Evolutionary conservation across 2,888 invertebrate species (phyloP).

Genomic region (Heteromurus nitidus): DNA sequence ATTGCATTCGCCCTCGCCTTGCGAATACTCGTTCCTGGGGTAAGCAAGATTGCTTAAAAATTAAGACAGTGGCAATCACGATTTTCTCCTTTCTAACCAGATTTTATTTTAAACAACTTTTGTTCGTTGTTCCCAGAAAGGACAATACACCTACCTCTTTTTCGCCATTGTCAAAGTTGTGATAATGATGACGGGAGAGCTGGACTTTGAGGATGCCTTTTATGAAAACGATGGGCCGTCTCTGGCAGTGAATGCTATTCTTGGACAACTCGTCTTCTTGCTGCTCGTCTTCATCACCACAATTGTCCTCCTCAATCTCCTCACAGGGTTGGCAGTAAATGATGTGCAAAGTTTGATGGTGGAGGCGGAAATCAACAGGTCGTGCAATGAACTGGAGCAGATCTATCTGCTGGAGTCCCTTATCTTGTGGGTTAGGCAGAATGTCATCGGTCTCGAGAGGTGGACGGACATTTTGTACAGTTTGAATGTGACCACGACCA

Average conservation of each 20-base stretch:
- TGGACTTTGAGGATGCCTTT: conserved; percentile 68
- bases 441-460: conserved; percentile 38
- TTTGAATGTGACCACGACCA: conserved; percentile 58
- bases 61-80: too few species aligned
- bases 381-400: conserved; percentile 63
- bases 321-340: conserved; percentile 69
- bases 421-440: conserved; percentile 41
- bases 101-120: background rate
- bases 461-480: conserved; percentile 44
- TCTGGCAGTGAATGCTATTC: conserved; percentile 53
- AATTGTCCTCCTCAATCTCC: conserved; percentile 67
- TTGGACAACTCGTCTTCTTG: conserved; percentile 64
- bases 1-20: conserved; percentile 62
- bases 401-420: conserved; percentile 65
- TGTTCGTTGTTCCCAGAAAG: conserved; percentile 60
- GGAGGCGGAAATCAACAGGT: conserved; percentile 66
- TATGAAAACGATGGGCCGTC: conserved; percentile 62
- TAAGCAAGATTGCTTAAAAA: conserved; percentile 22
- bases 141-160: conserved; percentile 65
- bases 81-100: background rate
- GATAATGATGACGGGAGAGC: conserved; percentile 70
- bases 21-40: conserved; percentile 66
- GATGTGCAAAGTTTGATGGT: conserved; percentile 68
- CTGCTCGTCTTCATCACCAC: conserved; percentile 66
- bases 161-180: conserved; percentile 68